phyloP scores from a whole-genome alignment of 2,797 vertebrate species.

The Meriones psammophilus region DNA sequence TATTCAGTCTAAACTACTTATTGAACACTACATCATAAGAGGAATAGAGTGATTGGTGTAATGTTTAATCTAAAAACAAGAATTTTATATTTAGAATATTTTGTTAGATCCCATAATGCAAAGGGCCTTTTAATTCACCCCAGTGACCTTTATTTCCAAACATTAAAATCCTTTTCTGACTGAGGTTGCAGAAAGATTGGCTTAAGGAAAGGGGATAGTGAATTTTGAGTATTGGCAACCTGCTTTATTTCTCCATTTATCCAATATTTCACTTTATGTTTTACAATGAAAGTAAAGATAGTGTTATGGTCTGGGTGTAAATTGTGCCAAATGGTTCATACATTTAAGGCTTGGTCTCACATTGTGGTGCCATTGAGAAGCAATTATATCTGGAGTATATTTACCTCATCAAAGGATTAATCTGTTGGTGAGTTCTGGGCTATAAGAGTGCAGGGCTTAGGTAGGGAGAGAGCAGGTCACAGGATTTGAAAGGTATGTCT shows the following conservation, averaged over 20 bases:
- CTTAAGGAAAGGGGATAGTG: neutral
- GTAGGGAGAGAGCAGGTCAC: neutral
- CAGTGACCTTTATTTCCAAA: neutral
- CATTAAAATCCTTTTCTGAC: neutral
- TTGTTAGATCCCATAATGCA: neutral
- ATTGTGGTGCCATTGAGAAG: neutral
- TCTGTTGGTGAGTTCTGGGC: neutral
- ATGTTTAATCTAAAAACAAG: neutral
- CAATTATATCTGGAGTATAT: neutral
- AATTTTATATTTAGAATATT: neutral
- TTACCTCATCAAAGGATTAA: neutral
- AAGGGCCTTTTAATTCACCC: neutral
- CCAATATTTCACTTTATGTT: neutral
- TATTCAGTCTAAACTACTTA: neutral
- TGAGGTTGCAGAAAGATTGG: neutral
- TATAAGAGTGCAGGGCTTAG: no score
- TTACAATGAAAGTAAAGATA: neutral
- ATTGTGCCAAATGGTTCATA: neutral
- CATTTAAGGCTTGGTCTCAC: neutral
- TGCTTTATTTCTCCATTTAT: neutral
- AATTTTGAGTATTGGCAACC: neutral
- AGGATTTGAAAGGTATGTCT: neutral
- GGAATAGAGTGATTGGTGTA: neutral
- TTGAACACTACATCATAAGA: neutral
- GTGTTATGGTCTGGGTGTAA: neutral